Evolutionary conservation across 2,113 vertebrate genomes (phyloP).

Genomic region (Lampris megalopsis): DNA sequence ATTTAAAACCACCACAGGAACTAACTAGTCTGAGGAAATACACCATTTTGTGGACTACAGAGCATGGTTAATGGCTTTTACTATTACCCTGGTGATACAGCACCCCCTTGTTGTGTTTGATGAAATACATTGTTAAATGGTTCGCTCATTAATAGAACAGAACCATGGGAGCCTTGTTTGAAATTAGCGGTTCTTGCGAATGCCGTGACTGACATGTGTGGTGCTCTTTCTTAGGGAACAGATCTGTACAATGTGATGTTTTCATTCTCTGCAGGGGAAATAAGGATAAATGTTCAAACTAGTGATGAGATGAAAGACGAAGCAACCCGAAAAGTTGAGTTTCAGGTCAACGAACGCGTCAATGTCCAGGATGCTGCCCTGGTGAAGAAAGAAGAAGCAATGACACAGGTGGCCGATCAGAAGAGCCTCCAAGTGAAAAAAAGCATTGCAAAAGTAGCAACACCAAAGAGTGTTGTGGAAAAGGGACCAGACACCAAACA

Average conservation of each 20-base stretch:
- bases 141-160: background rate
- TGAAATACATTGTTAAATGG: background rate
- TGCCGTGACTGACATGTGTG: constrained; percentile 50
- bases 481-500: constrained; percentile 40
- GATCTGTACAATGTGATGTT: constrained; percentile 50
- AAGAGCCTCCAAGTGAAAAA: constrained; percentile 47
- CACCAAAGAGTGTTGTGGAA: constrained; percentile 32
- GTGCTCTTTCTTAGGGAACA: constrained; percentile 1
- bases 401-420: constrained; percentile 46
- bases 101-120: constrained; percentile 3
- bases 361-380: constrained; percentile 18
- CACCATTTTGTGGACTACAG: constrained; percentile 6
- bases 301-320: constrained; percentile 57
- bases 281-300: constrained; percentile 45
- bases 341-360: constrained; percentile 57
- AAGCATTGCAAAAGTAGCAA: constrained; percentile 30
- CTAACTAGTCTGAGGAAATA: background rate
- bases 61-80: constrained; percentile 37
- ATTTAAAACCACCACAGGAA: constrained; percentile 2
- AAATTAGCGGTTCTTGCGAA: constrained; percentile 66
- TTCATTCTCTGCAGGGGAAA: constrained; percentile 70
- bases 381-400: constrained; percentile 46
- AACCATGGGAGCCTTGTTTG: constrained; percentile 49
- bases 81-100: constrained; percentile 42
- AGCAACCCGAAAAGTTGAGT: constrained; percentile 55